Percentiles rank a stretch among this genome's conserved stretches.
Conservation (phyloP, 1,140 invertebrate species). For the Drosophila erecta region DNA sequence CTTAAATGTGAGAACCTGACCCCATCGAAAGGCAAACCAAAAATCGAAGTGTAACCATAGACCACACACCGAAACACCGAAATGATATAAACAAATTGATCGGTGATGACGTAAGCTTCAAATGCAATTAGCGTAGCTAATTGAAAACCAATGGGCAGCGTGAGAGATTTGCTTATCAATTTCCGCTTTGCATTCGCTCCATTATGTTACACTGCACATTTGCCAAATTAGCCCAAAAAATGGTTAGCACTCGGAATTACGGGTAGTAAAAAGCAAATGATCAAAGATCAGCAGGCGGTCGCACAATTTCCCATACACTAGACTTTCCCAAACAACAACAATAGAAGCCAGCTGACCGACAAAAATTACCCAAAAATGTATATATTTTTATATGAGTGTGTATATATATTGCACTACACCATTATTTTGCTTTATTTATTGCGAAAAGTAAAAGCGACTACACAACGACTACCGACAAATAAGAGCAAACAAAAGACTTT, state of each 20-base stretch:
- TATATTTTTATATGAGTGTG: not conserved
- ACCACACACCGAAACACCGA: not conserved
- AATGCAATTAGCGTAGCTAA: constrained; percentile 45
- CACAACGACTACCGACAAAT: constrained; percentile 26
- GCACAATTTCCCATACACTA: constrained; percentile 37
- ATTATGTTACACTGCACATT: constrained; percentile 30
- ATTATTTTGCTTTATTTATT: constrained; percentile 38
- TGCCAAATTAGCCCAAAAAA: constrained; percentile 24
- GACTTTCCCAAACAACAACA: constrained; percentile 39
- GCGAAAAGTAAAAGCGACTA: constrained; percentile 58
- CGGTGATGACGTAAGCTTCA: constrained; percentile 33
- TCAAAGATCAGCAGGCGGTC: constrained; percentile 42
- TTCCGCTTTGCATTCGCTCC: constrained; percentile 33
- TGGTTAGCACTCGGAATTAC: constrained; percentile 20
- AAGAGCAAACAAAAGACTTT: constrained; percentile 39
- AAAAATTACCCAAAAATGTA: not conserved
- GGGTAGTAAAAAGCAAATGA: constrained; percentile 10
- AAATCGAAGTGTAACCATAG: constrained; percentile 13
- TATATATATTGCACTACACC: constrained; percentile 3
- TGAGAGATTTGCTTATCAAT: constrained; percentile 42
- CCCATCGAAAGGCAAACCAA: constrained; percentile 14
- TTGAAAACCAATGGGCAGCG: constrained; percentile 44
- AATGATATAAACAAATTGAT: constrained; percentile 4
- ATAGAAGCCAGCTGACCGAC: constrained; percentile 13
- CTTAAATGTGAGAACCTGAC: constrained; percentile 38